Base-by-base conservation (phyloP, 2,797 vertebrate species). In the Lycodopsis pacificus region DNA sequence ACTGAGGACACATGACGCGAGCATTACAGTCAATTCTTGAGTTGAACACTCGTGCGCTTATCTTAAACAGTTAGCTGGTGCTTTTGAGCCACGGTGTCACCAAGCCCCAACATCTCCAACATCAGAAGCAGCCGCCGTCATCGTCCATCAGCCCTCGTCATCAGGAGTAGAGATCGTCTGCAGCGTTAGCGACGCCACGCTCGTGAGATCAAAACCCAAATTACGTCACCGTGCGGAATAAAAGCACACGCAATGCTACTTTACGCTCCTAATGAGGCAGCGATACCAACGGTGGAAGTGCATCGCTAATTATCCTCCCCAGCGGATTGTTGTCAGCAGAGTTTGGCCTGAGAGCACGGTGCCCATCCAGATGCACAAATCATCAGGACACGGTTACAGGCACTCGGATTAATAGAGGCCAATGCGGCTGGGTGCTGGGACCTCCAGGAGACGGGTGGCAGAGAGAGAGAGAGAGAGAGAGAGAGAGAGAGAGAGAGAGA, bases 221-320 rank as follows among this genome's bases (percentile, higher is more conserved):
- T 81, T 27, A 81, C 80, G 30, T 87, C 86, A 85, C 46, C 0
- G 34, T 75, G 79, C 19, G 56, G 81, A 42, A 87, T 88, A 62
- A 89, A 90, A 88, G 86, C 81, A 20, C 38, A 17, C 1, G 34
- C 61, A 7, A 44, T 42, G 56, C 64, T 75, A 57, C 67, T 87
- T 79, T 68, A 78, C 62, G 34, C 46, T 72, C 74, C 71, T 89
- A 89, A 91, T 84, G 86, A 90, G 85, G 83, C 34, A 9, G 74
- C 79, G 19, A 20, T 56, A 67, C 80, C 76, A 69, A 65, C 73
- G 32, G 61, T 73, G 80, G 86, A 82, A 81, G 65, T 34, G 54
- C 40, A 62, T 58, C 0, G 48, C 77, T 91, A 91, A 91, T 92
- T 90, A 85, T 63, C 58, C 2, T 88, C 84, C 87, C 86, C 32